phyloP scores from a whole-genome alignment of 2,888 invertebrate genomes.

The Parnassius glacialis region DNA sequence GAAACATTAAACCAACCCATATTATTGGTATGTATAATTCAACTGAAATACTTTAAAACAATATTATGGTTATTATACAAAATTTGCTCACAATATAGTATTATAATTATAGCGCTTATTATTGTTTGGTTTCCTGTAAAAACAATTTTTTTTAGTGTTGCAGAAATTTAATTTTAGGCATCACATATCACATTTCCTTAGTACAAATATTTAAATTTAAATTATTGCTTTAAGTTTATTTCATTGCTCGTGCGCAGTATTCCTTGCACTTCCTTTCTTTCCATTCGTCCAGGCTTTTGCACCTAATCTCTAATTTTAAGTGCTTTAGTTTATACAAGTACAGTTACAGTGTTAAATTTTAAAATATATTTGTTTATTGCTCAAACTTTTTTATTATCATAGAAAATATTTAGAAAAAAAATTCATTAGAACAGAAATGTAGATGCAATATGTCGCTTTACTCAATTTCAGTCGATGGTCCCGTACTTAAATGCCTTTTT shows the following conservation, averaged over 20 bases:
- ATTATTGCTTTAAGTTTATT: too few species aligned
- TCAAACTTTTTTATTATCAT: slow-evolving; percentile 49
- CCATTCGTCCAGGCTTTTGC: slow-evolving; percentile 18
- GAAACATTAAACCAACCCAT: too few species aligned
- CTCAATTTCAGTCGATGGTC: slow-evolving; percentile 54
- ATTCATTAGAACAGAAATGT: slow-evolving; percentile 54
- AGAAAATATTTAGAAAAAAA: slow-evolving; percentile 33
- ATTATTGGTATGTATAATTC: background rate
- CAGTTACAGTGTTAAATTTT: background rate
- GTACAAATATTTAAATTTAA: too few species aligned
- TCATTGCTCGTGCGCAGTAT: background rate
- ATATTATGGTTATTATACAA: too few species aligned
- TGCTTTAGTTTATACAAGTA: slow-evolving; percentile 7
- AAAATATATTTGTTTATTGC: slow-evolving; percentile 51
- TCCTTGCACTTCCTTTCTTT: slow-evolving; percentile 12
- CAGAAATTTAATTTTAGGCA: too few species aligned
- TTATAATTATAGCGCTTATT: too few species aligned
- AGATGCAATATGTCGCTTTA: slow-evolving; percentile 52
- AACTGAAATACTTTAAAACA: too few species aligned
- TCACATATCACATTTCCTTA: too few species aligned
- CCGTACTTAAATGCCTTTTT: slow-evolving; percentile 24
- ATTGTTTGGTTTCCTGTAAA: too few species aligned
- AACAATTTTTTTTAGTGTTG: too few species aligned
- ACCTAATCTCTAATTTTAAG: slow-evolving; percentile 21
- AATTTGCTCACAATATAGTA: too few species aligned